Evolutionary conservation across 1,140 invertebrate species (phyloP).

Genomic region (Gryon sp.): DNA sequence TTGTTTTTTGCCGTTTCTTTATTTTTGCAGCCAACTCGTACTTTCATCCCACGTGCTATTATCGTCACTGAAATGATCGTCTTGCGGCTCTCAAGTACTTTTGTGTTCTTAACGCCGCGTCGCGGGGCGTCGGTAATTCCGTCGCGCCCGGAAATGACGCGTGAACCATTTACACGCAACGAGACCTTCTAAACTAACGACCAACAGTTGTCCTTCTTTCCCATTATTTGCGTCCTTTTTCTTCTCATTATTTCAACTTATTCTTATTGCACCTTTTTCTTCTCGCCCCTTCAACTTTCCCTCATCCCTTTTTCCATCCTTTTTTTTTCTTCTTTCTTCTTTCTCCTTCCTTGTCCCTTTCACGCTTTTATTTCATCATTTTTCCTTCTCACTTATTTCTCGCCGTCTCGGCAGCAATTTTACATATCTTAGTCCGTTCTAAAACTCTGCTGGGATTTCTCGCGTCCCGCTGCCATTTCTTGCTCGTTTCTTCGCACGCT

Average conservation of each 20-base stretch:
- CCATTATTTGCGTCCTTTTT: too few relatives aligned
- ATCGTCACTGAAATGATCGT: constrained; percentile 64
- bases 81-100: constrained; percentile 59
- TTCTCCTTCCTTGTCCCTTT: constrained; percentile 17
- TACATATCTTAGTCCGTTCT: constrained; percentile 51
- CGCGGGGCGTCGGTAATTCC: constrained; percentile 60
- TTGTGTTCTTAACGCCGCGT: constrained; percentile 55
- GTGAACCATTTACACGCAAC: constrained; percentile 75
- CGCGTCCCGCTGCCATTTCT: constrained; percentile 33
- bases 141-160: constrained; percentile 70
- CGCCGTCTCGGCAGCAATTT: constrained; percentile 32
- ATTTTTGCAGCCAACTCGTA: constrained; percentile 27
- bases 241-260: too few relatives aligned
- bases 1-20: too few relatives aligned
- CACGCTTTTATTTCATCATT: background rate
- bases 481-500: constrained; percentile 39
- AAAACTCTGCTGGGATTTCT: constrained; percentile 54
- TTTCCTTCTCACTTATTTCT: background rate
- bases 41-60: constrained; percentile 57
- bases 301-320: constrained; percentile 25
- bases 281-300: constrained; percentile 62
- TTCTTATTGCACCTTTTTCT: too few relatives aligned
- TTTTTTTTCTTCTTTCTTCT: constrained; percentile 18
- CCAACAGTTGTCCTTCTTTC: too few relatives aligned
- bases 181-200: constrained; percentile 73